Base-by-base conservation (phyloP, 2,888 invertebrate species). In the Hyalella azteca region DNA sequence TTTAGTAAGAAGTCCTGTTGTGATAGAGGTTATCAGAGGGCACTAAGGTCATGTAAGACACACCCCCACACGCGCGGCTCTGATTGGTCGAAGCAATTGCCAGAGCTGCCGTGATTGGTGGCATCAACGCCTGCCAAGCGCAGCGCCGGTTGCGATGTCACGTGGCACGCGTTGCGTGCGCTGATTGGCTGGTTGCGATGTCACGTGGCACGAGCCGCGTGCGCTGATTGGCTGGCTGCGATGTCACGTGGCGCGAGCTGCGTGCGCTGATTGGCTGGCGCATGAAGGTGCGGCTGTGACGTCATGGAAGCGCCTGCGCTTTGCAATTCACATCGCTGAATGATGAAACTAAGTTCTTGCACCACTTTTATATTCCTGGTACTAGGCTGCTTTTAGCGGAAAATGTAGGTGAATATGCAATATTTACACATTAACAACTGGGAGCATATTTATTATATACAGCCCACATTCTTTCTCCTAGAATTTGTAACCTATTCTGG, bases 281-380 rank as follows among this genome's bases (percentile, higher is more conserved):
- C 22, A 40, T n/a, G 75, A n/a, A 75, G 75, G 75, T 75, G 75
- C 36, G 75, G 75, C 75, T 73, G 11, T 75, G 75, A 75, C 75
- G 45, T 75, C 75, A 75, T 32, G n/a, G 45, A 22, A 13, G n/a
- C 15, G 26, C 75, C 40, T 45, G 45, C 75, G 75, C 75, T n/a
- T 0, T 3, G 22, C 3, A 26, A 26, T 22, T 22, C 39, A 7
- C 36, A 36, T 11, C 29, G 5, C 0, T 32, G 32, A 19, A 32
- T 66, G 66, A 66, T 66, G 66, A 66, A 66, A 66, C 26, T 11
- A 54, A 29, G 26, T 54, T 54, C 54, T n/a, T 49, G 49, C 49
- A 49, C 15, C 49, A 49, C 22, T n/a, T n/a, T n/a, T n/a, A n/a
- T n/a, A n/a, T n/a, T n/a, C n/a, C n/a, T n/a, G n/a, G n/a, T n/a